These are phyloP conservation scores for Scrobipalpa atriplicella DNA, from an alignment of 2,888 invertebrate species.

Conservation along the genomic window DNA sequence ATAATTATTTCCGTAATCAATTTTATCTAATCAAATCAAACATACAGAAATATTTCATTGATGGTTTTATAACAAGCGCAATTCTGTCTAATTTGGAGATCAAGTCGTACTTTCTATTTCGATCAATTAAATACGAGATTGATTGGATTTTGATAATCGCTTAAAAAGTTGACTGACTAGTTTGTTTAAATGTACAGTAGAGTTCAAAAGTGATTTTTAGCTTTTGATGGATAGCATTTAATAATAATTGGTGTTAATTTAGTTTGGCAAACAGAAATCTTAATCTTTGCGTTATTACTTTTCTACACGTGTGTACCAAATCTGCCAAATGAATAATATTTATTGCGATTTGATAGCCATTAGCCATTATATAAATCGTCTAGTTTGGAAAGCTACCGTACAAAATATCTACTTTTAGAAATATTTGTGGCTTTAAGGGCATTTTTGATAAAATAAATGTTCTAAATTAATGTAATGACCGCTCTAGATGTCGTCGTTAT, in stretches of 20 bases:
- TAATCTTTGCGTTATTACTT: no score
- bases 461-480: neutral
- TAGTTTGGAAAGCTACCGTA: neutral
- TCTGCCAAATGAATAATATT: neutral
- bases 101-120: constrained; percentile 19
- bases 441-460: neutral
- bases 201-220: neutral
- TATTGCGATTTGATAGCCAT: neutral
- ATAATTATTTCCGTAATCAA: neutral
- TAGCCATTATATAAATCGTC: neutral
- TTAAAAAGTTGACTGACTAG: neutral
- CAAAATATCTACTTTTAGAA: neutral
- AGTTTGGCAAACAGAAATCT: no score
- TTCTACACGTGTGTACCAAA: no score
- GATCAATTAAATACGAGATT: constrained; percentile 17
- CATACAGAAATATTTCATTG: neutral
- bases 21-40: neutral
- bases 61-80: constrained; percentile 6
- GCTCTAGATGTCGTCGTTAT: neutral
- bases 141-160: constrained; percentile 5
- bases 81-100: constrained; percentile 6
- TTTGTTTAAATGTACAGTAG: constrained; percentile 3
- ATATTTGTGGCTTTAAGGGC: neutral
- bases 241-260: no score
- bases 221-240: neutral